Base-by-base conservation (phyloP, 1,140 invertebrate genomes). In the Metopolophium dirhodum region DNA sequence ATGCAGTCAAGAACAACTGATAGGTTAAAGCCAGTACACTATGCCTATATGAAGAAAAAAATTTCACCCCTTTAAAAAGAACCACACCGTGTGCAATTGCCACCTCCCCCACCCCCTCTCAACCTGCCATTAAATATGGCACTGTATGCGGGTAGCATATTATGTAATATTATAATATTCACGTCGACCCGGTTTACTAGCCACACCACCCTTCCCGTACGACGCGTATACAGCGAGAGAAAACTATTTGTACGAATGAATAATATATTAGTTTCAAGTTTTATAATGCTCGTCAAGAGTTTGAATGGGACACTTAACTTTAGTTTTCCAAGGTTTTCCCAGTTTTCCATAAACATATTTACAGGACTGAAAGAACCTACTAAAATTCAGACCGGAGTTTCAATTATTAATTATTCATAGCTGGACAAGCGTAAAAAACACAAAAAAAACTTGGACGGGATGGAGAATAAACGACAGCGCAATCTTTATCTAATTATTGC, bases 231-330 rank as follows among this genome's bases (percentile, higher is more conserved):
- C 83, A 20, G 37, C 83, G 22, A 45, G 35, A 85, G 83, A 26
- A 85, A 85, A 85, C 83, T 85, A 85, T 85, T 85, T 85, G 83
- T 85, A 45, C 23, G 23, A 45, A 85, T 85, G 11, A 85, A 85
- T 85, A 85, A 30, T 85, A 45, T 45, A 85, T 85, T 45, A 85
- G 83, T 20, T 41, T 14, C 37, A 41, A 45, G 83, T 85, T 85
- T 85, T 45, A 85, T 45, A 85, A 85, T 45, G 37, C 83, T 85
- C 41, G 41, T 85, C 83, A 85, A 85, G 41, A 85, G 41, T 85
- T 85, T 85, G 26, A 85, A 85, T 30, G 45, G 83, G 9, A 85
- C 41, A 45, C 83, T 41, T 45, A 85, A 85, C 83, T 85, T 85
- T 45, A 41, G 83, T 14, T 85, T 41, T 45, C 22, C 23, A 37